phyloP scores from a whole-genome alignment of 92 coral and sea anemone species.

The Muricea muricata region DNA sequence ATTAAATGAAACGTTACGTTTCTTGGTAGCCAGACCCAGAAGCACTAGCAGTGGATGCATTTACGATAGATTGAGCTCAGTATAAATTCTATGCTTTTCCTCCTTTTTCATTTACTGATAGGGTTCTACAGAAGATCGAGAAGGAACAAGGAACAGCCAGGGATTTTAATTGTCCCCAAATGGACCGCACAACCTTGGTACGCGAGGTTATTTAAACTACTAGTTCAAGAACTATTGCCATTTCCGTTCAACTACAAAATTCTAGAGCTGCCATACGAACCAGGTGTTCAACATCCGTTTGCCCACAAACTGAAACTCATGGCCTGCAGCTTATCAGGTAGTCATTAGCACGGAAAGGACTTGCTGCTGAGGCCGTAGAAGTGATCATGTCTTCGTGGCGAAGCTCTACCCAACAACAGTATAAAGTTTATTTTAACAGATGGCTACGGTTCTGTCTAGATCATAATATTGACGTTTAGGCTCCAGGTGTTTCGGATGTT shows the following conservation, averaged over 20 bases:
- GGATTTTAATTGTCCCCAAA: conserved; percentile 9
- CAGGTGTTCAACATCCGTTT: background rate
- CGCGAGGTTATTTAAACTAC: background rate
- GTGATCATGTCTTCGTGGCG: background rate
- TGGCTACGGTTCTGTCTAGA: background rate
- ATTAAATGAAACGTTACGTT: too few relatives aligned
- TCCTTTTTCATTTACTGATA: too few relatives aligned
- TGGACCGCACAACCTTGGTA: conserved; percentile 24
- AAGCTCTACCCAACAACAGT: conserved; percentile 1
- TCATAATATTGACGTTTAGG: background rate
- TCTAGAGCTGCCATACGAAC: background rate
- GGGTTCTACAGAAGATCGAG: too few relatives aligned
- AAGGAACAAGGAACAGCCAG: too few relatives aligned
- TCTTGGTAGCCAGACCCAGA: too few relatives aligned
- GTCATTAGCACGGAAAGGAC: background rate
- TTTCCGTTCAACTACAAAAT: background rate
- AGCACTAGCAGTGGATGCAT: too few relatives aligned
- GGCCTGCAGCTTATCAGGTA: conserved; percentile 9
- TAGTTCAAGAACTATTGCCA: background rate
- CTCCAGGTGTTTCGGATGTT: background rate
- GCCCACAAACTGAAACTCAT: background rate
- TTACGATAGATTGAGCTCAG: too few relatives aligned
- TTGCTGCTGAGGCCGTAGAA: background rate
- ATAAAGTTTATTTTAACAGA: background rate
- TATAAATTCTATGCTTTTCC: too few relatives aligned